These are phyloP conservation scores for Deroplatys truncata DNA, from an alignment of 2,888 invertebrate species.

Conservation along the genomic window DNA sequence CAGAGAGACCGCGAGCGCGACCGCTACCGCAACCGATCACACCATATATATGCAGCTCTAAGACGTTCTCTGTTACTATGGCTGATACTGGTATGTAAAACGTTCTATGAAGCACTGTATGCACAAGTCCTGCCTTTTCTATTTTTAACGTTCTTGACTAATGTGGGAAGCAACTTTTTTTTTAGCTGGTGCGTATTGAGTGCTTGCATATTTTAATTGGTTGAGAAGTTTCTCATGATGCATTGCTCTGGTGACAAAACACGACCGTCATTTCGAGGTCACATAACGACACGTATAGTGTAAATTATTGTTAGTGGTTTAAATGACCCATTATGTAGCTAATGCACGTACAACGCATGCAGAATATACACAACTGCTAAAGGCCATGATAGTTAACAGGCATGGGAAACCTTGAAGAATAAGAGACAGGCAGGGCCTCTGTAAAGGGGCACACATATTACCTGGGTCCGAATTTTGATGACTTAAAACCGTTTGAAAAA, in stretches of 20 bases:
- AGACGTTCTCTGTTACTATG: too few species aligned
- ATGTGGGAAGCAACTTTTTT: background rate
- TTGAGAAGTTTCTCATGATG: conserved; percentile 10
- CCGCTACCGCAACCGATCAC: too few species aligned
- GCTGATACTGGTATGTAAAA: too few species aligned
- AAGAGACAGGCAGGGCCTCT: too few species aligned
- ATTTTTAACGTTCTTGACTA: background rate
- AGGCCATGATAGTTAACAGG: too few species aligned
- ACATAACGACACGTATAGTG: background rate
- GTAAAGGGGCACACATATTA: too few species aligned
- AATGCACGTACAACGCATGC: background rate
- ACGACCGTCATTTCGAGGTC: background rate
- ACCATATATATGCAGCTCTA: too few species aligned
- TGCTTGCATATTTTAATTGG: conserved; percentile 5
- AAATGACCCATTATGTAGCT: background rate
- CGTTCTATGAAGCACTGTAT: too few species aligned
- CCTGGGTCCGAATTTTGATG: too few species aligned
- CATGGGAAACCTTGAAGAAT: background rate
- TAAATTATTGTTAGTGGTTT: background rate
- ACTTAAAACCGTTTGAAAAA: too few species aligned
- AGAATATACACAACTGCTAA: background rate
- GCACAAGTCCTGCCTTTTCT: too few species aligned
- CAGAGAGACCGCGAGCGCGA: too few species aligned
- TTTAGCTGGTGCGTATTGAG: background rate
- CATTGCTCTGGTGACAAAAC: conserved; percentile 1